phyloP scores from a whole-genome alignment of 2,888 invertebrate species.

The Brachypterus glaber region DNA sequence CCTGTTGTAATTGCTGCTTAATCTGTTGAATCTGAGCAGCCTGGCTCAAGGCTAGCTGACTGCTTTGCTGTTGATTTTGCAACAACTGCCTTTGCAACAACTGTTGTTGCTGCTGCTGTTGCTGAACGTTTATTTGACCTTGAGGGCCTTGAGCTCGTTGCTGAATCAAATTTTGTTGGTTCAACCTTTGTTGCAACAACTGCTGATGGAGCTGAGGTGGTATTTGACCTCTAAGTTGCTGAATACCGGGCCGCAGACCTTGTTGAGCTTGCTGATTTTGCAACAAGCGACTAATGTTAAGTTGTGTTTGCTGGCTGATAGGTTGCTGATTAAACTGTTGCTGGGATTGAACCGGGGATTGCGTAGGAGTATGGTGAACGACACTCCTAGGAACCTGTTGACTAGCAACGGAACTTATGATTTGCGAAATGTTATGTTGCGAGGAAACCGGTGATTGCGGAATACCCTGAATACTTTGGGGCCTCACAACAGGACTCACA shows the following conservation, averaged over 20 bases:
- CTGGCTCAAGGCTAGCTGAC: too few relatives aligned
- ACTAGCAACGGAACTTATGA: not conserved
- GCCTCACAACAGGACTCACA: conserved; percentile 18
- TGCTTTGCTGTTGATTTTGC: too few relatives aligned
- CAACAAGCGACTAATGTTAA: conserved; percentile 27
- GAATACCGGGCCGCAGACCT: conserved; percentile 23
- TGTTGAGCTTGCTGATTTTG: conserved; percentile 28
- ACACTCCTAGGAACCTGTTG: conserved; percentile 34
- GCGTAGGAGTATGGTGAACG: conserved; percentile 37
- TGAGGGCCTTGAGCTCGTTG: conserved; percentile 23
- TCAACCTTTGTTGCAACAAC: conserved; percentile 32
- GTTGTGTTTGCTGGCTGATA: conserved; percentile 24
- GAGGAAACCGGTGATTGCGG: conserved; percentile 21
- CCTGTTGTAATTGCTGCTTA: conserved; percentile 28
- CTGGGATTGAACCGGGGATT: conserved; percentile 30
- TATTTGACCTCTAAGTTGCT: conserved; percentile 30
- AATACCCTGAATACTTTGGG: conserved; percentile 23
- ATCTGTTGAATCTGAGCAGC: too few relatives aligned
- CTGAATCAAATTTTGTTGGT: conserved; percentile 31
- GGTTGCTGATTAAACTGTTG: conserved; percentile 31
- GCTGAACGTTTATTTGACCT: too few relatives aligned
- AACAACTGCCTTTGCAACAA: conserved; percentile 50
- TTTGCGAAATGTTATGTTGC: conserved; percentile 6
- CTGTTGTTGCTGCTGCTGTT: conserved; percentile 41
- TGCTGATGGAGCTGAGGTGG: conserved; percentile 35